phyloP scores from a whole-genome alignment of 2,797 vertebrate species.

The Podarcis lilfordi region DNA sequence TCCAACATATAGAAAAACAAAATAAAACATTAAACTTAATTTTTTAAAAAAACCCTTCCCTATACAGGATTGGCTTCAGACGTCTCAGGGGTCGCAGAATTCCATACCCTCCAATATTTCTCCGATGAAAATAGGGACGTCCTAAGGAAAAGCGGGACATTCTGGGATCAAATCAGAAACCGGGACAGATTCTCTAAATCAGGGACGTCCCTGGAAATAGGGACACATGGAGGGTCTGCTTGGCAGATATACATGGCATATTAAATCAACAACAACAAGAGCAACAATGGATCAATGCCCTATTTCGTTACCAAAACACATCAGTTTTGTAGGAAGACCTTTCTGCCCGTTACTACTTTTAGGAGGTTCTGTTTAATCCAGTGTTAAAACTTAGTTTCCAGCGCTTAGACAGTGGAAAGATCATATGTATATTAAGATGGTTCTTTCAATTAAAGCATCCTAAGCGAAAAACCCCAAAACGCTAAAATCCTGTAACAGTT shows the following conservation, averaged over 20 bases:
- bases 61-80: too few species aligned
- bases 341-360: constrained; percentile 58
- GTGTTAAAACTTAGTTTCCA: constrained; percentile 47
- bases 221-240: neutral
- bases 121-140: too few species aligned
- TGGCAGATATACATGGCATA: constrained; percentile 10
- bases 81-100: too few species aligned
- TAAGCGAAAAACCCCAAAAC: neutral
- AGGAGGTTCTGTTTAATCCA: constrained; percentile 29
- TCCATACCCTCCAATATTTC: too few species aligned
- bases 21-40: too few species aligned
- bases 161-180: too few species aligned
- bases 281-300: constrained; percentile 42
- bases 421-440: neutral
- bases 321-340: constrained; percentile 38
- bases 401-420: neutral
- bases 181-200: too few species aligned
- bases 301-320: constrained; percentile 21
- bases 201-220: too few species aligned
- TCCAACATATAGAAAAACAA: too few species aligned
- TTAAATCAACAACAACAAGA: neutral
- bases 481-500: neutral
- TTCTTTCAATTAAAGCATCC: neutral
- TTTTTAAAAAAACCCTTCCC: too few species aligned
- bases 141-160: too few species aligned